Evolutionary conservation across 1,140 invertebrate species (phyloP).

Genomic region (Neoseiulus cucumeris): DNA sequence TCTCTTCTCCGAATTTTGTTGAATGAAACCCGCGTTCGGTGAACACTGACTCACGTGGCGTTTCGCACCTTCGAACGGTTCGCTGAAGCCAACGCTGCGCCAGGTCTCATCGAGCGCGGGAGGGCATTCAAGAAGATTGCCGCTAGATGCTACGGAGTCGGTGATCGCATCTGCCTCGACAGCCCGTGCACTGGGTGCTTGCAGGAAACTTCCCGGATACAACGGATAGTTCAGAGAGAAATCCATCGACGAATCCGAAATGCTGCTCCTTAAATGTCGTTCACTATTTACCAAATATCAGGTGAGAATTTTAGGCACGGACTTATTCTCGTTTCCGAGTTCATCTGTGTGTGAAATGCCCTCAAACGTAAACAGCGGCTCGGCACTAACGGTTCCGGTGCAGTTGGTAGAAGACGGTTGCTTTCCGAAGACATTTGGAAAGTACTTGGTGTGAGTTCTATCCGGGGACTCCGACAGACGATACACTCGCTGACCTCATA

Average conservation of each 20-base stretch:
- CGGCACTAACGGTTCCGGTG: no score
- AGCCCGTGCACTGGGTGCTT: not conserved
- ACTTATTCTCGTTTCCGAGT: no score
- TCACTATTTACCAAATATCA: no score
- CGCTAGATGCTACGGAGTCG: not conserved
- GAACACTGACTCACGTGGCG: not conserved
- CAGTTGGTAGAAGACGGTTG: no score
- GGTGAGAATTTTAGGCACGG: no score
- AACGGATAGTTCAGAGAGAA: constrained; percentile 4
- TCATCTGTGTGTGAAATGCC: no score
- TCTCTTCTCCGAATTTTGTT: not conserved
- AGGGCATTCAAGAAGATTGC: not conserved
- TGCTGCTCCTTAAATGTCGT: not conserved
- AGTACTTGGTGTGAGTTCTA: no score
- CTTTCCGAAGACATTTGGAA: no score
- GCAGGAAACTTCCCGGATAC: not conserved
- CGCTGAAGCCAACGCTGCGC: not conserved
- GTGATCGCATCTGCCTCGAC: not conserved
- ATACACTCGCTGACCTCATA: no score
- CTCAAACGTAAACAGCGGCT: no score
- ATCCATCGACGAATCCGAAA: not conserved
- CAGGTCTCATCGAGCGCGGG: constrained; percentile 8
- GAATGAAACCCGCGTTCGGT: not conserved
- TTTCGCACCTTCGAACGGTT: not conserved
- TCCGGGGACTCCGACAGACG: no score